Base-by-base conservation (phyloP, 2,797 vertebrate species). In the Cercopithecus petaurista region DNA sequence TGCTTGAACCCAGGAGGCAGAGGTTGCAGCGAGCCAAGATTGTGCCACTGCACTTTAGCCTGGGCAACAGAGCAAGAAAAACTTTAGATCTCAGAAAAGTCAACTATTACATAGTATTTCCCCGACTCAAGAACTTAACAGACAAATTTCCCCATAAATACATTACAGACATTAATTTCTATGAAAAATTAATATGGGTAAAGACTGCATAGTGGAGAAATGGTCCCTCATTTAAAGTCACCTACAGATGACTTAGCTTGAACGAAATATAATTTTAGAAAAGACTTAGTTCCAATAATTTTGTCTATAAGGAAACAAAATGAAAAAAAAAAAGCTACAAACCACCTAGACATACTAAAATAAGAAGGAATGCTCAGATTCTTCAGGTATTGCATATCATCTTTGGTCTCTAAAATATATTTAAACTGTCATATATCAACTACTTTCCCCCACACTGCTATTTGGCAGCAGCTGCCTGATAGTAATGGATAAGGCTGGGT, bases 201-300 rank as follows among this genome's bases (percentile, higher is more conserved):
- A 89, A 87, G 26, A 75, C n/a, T 81, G 73, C 24, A 94, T 12
- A 83, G 9, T 46, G 30, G 10, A 87, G 52, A 96, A 82, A 93
- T 26, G 39, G 41, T 52, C 6, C 67, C 36, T 84, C 41, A 85
- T 46, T 93, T 96, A 91, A 89, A 61, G 22, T 88, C 4, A 73
- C 22, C 36, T 19, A 77, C 5, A 83, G 57, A 87, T 92, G 19
- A 88, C 46, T 93, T 67, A 92, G 85, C 70, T 73, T 64, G 12
- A 96, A 80, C 73, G 7, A 96, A 93, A 89, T 80, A 73, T 0
- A 59, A 85, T 67, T 52, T 96, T 85, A 81, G 30, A 93, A 89
- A 81, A 82, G 28, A 85, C 36, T 57, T 7, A 88, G 33, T 57
- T 64, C 75, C 83, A 94, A 24, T 50, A 86, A 83, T 76, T 93